Evolutionary conservation across 2,797 vertebrate genomes (phyloP).

Genomic region (Sebastes jordani): DNA sequence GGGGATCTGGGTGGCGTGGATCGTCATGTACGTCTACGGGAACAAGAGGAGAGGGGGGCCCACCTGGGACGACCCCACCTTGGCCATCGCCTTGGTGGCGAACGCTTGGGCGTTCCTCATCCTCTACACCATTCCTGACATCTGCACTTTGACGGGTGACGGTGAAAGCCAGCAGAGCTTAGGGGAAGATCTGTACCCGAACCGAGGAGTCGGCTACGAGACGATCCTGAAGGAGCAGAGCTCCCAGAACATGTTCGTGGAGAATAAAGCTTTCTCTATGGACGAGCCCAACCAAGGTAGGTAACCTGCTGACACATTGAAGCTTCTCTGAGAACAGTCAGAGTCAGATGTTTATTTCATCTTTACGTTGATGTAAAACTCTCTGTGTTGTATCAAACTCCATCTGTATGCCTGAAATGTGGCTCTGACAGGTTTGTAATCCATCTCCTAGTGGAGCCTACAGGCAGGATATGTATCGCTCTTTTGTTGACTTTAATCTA

Average conservation of each 20-base stretch:
- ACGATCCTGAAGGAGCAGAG: conserved; percentile 93
- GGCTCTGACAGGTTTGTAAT: neutral
- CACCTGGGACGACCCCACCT: conserved; percentile 90
- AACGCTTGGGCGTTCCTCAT: conserved; percentile 90
- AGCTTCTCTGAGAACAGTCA: neutral
- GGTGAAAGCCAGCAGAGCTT: conserved; percentile 74
- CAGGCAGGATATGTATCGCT: neutral
- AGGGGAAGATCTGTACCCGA: conserved; percentile 83
- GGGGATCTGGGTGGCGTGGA: conserved; percentile 93
- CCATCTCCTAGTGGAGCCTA: neutral
- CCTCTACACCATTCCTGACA: conserved; percentile 87
- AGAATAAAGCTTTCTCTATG: conserved; percentile 97
- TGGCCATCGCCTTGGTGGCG: conserved; percentile 90
- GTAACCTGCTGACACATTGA: neutral
- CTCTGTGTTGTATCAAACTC: neutral
- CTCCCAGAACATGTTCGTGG: conserved; percentile 90
- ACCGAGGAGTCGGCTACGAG: conserved; percentile 89
- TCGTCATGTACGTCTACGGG: conserved; percentile 91
- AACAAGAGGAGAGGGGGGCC: conserved; percentile 69
- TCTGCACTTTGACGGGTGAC: conserved; percentile 81
- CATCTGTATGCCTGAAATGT: neutral
- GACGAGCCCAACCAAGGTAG: conserved; percentile 90
- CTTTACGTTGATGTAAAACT: neutral
- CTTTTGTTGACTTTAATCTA: neutral
- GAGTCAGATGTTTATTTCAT: neutral